Evolutionary conservation across 1,140 invertebrate genomes (phyloP).

Genomic region (Hirudo medicinalis): DNA sequence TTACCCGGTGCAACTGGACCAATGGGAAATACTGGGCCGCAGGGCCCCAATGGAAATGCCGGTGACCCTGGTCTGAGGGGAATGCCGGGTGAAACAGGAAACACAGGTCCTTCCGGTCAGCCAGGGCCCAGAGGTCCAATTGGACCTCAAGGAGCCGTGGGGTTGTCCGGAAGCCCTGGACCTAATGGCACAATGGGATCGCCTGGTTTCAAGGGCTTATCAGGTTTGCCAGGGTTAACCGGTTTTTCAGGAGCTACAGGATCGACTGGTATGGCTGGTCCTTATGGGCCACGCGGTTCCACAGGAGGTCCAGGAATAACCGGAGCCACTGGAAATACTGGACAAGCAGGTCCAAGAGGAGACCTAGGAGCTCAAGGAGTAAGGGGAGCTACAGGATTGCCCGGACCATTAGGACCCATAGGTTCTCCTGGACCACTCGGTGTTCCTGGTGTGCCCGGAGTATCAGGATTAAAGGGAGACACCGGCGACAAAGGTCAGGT

Average conservation of each 20-base stretch:
- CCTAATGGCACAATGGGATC: conserved; percentile 43
- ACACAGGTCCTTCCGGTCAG: conserved; percentile 39
- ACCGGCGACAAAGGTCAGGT: conserved; percentile 15
- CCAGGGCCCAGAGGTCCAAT: conserved; percentile 27
- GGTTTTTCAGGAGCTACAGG: conserved; percentile 27
- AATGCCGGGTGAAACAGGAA: conserved; percentile 7
- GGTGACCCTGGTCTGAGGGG: conserved; percentile 7
- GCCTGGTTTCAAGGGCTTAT: conserved; percentile 44
- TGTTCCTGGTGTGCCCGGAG: background rate
- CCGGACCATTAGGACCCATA: conserved; percentile 9
- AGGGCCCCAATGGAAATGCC: background rate
- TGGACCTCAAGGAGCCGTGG: conserved; percentile 35
- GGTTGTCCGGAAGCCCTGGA: conserved; percentile 13
- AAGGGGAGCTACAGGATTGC: conserved; percentile 12
- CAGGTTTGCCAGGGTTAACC: conserved; percentile 41
- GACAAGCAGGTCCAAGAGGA: conserved; percentile 54
- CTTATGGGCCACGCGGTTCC: conserved; percentile 34
- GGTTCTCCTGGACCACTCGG: background rate
- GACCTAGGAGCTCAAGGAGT: conserved; percentile 50
- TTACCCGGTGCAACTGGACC: background rate
- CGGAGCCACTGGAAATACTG: conserved; percentile 56
- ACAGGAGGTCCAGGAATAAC: conserved; percentile 39
- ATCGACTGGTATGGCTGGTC: conserved; percentile 24
- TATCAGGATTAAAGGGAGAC: conserved; percentile 12
- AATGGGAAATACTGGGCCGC: background rate